Percentiles rank a stretch among this genome's conserved stretches.
phyloP scores from a whole-genome alignment of 2,113 vertebrate genomes.

The Sorex fumeus region DNA sequence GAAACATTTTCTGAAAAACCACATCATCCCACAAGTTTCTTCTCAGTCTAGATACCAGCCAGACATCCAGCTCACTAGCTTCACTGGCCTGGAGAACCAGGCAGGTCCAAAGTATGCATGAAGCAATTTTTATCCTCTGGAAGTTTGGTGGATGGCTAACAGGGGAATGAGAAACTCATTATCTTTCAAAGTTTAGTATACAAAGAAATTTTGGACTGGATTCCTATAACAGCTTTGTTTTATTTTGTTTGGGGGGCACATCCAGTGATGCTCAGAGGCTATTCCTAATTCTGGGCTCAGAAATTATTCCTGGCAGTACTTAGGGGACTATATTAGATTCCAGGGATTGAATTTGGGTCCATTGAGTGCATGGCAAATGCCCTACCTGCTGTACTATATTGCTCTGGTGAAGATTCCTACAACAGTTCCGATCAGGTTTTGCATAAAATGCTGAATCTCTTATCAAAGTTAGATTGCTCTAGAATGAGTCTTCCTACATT shows the following conservation, averaged over 20 bases:
- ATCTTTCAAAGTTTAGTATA: neutral
- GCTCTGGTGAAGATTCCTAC: neutral
- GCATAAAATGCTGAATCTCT: neutral
- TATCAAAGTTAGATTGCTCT: rapidly evolving
- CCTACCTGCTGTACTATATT: too few relatives aligned
- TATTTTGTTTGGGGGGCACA: too few relatives aligned
- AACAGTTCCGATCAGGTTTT: rapidly evolving
- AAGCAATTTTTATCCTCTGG: neutral
- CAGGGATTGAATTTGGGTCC: too few relatives aligned
- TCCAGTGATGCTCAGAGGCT: too few relatives aligned
- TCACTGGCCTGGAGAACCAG: neutral
- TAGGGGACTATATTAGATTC: too few relatives aligned
- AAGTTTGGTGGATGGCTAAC: neutral
- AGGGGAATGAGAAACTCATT: neutral
- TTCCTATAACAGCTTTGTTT: neutral
- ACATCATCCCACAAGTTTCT: constrained; percentile 63
- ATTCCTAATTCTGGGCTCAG: too few relatives aligned
- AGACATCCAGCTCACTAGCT: constrained; percentile 12
- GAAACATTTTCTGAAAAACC: constrained; percentile 73
- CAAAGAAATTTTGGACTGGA: neutral
- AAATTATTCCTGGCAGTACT: too few relatives aligned
- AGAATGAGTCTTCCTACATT: neutral
- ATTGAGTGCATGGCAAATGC: too few relatives aligned
- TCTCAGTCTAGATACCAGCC: constrained; percentile 40
- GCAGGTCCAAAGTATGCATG: too few relatives aligned